Evolutionary conservation across 2,888 invertebrate species (phyloP), one percentile per base, ranked within the genome.

Genomic region (Tipula confusa): DNA sequence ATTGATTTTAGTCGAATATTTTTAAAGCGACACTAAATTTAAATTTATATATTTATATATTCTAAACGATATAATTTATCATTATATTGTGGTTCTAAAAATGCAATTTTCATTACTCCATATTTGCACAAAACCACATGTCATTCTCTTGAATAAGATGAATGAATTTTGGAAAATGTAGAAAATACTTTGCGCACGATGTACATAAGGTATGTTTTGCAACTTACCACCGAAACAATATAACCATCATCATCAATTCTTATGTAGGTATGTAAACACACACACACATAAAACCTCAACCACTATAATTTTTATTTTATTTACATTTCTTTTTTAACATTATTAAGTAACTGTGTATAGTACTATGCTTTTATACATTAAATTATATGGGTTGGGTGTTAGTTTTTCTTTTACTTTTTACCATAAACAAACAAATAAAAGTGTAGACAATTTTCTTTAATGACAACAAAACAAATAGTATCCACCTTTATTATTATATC

Each of bases 211-310:
- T 38, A 24, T 18, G 64, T 64, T 64, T 64, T 18, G 6, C 24
- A 64, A 64, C 64, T 64, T 64, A 64, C 64, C 64, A 64, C 64
- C 64, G 64, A 64, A 64, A 64, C 64, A 64, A 64, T 64, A 64
- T 64, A 64, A 64, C 64, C 64, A 64, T 64, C 64, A 64, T 64
- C 64, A 64, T 64, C 64, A 64, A 64, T 64, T 64, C 24, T 18
- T 64, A 24, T 43, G 36, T 36, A 36, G 1, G 1, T 11, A 43
- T 15, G 43, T 43, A 43, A n/a, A 15, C 15, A 15, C 15, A 15
- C 15, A 43, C 15, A 43, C 6, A 43, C 4, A 43, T 43, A 15
- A 43, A 43, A 43, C 43, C 64, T 64, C 64, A 64, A 64, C 64
- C 64, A 64, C 64, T 64, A 64, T 64, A 64, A 64, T 64, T 64